Percentiles rank a stretch among this genome's conserved stretches.
phyloP scores from a whole-genome alignment of 2,113 vertebrate species.

The Scopus umbretta region DNA sequence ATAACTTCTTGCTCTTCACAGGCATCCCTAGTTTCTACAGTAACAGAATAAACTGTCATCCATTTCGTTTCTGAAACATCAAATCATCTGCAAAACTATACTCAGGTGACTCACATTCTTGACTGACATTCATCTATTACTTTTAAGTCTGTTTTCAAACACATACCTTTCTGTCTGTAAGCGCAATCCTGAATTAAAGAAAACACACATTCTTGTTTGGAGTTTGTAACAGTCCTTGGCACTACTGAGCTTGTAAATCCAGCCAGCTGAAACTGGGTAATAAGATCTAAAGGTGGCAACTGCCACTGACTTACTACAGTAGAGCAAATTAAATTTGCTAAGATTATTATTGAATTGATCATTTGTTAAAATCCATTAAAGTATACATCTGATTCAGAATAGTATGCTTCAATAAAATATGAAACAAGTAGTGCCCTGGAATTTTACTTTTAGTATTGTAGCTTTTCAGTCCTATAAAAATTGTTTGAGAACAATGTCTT shows the following conservation, averaged over 20 bases:
- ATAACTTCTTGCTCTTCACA: background rate
- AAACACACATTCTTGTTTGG: background rate
- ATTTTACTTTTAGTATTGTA: background rate
- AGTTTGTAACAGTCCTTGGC: background rate
- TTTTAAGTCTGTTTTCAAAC: background rate
- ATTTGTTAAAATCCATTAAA: background rate
- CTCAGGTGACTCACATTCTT: background rate
- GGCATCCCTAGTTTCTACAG: background rate
- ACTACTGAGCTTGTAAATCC: background rate
- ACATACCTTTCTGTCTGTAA: background rate
- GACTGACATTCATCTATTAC: background rate
- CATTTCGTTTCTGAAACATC: background rate
- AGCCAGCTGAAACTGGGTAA: background rate
- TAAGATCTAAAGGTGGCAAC: background rate
- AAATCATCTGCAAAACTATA: background rate
- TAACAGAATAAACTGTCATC: background rate
- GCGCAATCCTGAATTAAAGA: background rate
- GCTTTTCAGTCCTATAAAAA: background rate
- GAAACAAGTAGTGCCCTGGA: background rate
- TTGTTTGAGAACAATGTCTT: background rate
- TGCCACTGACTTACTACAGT: background rate
- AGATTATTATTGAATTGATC: background rate
- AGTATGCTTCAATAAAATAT: background rate
- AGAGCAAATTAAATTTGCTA: background rate
- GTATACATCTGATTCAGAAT: background rate